These are phyloP conservation scores for Perccottus glenii DNA, from an alignment of 2,113 vertebrate genomes.

Conservation along the genomic window DNA sequence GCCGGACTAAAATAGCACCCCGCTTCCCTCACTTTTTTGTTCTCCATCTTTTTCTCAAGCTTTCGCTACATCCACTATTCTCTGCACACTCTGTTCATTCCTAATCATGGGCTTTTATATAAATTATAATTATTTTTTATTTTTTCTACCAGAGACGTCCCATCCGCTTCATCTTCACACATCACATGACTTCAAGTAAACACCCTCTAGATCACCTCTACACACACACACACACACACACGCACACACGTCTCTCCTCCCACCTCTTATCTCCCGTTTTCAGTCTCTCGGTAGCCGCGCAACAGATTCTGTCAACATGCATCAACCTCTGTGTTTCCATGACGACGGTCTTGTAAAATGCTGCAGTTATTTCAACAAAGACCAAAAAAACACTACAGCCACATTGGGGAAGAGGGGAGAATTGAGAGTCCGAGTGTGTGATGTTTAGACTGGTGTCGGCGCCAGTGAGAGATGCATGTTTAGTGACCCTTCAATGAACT, in stretches of 20 bases:
- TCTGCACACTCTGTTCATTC: slow-evolving; percentile 55
- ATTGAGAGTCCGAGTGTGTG: slow-evolving; percentile 11
- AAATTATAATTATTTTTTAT: background rate
- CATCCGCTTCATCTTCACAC: slow-evolving; percentile 53
- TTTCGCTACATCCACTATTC: slow-evolving; percentile 25
- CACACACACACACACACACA: background rate
- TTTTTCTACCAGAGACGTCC: slow-evolving; percentile 57
- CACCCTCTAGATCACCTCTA: background rate
- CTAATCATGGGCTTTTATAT: slow-evolving; percentile 51
- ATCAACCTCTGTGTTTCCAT: slow-evolving; percentile 77
- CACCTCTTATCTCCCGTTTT: slow-evolving; percentile 73
- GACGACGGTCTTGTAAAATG: slow-evolving; percentile 75
- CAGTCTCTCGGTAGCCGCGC: slow-evolving; percentile 67
- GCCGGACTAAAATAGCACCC: slow-evolving; percentile 79
- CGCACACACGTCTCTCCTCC: slow-evolving; percentile 44
- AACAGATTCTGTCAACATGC: slow-evolving; percentile 78
- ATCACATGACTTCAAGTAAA: slow-evolving; percentile 53
- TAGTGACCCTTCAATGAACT: slow-evolving; percentile 62
- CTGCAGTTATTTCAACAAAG: slow-evolving; percentile 78
- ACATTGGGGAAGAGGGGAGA: slow-evolving; percentile 30
- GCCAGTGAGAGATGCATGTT: slow-evolving; percentile 21
- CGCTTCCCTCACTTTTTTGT: slow-evolving; percentile 34
- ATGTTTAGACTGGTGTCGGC: slow-evolving; percentile 19
- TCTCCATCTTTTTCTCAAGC: slow-evolving; percentile 22
- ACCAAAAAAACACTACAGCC: slow-evolving; percentile 59